Conservation (phyloP, 2,888 invertebrate species). For the Lochmaea capreae region DNA sequence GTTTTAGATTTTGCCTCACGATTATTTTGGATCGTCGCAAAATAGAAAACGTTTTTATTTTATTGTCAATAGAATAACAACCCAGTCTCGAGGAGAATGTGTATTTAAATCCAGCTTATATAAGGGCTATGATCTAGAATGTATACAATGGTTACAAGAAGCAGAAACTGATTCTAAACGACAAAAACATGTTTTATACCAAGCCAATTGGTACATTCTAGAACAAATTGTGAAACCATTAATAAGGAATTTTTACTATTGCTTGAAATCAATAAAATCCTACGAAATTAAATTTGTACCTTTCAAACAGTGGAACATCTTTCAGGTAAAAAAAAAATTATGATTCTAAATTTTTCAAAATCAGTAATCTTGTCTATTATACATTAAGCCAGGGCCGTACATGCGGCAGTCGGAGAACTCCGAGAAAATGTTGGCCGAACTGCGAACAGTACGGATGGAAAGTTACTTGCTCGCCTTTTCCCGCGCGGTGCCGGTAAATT, state of each 20-base stretch:
- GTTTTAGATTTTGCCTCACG: constrained; percentile 29
- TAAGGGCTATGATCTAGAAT: constrained; percentile 40
- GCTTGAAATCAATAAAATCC: constrained; percentile 34
- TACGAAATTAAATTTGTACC: constrained; percentile 45
- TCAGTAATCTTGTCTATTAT: too few species aligned
- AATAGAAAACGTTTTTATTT: constrained; percentile 36
- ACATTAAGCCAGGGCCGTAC: too few species aligned
- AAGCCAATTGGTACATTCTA: constrained; percentile 43
- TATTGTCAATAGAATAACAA: constrained; percentile 41
- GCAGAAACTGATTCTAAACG: constrained; percentile 18
- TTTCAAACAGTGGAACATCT: constrained; percentile 43
- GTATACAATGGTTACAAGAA: constrained; percentile 42
- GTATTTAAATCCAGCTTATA: constrained; percentile 40
- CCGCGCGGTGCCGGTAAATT: too few species aligned
- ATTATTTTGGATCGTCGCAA: constrained; percentile 31
- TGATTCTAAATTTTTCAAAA: background rate
- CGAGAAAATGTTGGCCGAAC: too few species aligned
- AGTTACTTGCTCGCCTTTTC: too few species aligned
- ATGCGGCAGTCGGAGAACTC: too few species aligned
- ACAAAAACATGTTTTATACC: constrained; percentile 25
- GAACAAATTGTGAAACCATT: constrained; percentile 47
- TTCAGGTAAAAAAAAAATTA: constrained; percentile 20
- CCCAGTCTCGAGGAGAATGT: constrained; percentile 47
- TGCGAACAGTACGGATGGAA: too few species aligned
- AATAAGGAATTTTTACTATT: constrained; percentile 46